Evolutionary conservation across 2,888 invertebrate species (phyloP).

Genomic region (Nomada fabriciana): DNA sequence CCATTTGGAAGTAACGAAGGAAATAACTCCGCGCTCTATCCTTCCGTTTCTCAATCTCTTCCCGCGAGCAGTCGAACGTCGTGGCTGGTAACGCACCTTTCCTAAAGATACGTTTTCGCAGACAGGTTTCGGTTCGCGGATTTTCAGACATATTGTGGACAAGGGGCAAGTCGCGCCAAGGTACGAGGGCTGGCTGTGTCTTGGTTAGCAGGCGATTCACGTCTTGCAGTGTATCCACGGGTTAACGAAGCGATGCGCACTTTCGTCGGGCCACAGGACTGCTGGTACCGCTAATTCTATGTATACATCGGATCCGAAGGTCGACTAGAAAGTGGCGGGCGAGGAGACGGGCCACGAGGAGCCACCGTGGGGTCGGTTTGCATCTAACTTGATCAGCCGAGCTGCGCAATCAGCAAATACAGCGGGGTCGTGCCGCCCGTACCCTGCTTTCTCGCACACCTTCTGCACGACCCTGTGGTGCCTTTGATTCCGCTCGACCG

Average conservation of each 20-base stretch:
- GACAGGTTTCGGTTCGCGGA: not conserved
- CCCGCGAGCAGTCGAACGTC: too few relatives aligned
- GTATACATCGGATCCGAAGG: conserved; percentile 54
- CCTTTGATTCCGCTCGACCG: conserved; percentile 15
- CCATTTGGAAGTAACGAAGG: too few relatives aligned
- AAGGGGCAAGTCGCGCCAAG: not conserved
- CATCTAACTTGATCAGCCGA: conserved; percentile 62
- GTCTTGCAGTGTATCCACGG: conserved; percentile 59
- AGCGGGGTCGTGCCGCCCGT: conserved; percentile 12
- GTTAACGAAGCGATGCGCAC: conserved; percentile 72
- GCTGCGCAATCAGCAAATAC: conserved; percentile 68
- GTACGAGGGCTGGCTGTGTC: not conserved
- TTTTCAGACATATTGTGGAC: not conserved
- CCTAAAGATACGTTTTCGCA: not conserved
- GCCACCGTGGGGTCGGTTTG: conserved; percentile 62
- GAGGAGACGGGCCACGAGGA: not conserved
- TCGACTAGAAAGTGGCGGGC: conserved; percentile 38
- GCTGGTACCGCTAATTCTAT: conserved; percentile 66
- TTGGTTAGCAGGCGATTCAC: conserved; percentile 65
- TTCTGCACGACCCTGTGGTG: not conserved
- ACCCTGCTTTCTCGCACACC: not conserved
- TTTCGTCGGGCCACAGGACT: conserved; percentile 53
- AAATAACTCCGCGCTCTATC: too few relatives aligned
- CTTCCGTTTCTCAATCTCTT: too few relatives aligned
- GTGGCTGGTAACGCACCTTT: too few relatives aligned